A percentile compares a stretch with the other conserved stretches of the same genome.
Conservation (phyloP, 2,797 vertebrate species). For the Saxicola maurus region DNA sequence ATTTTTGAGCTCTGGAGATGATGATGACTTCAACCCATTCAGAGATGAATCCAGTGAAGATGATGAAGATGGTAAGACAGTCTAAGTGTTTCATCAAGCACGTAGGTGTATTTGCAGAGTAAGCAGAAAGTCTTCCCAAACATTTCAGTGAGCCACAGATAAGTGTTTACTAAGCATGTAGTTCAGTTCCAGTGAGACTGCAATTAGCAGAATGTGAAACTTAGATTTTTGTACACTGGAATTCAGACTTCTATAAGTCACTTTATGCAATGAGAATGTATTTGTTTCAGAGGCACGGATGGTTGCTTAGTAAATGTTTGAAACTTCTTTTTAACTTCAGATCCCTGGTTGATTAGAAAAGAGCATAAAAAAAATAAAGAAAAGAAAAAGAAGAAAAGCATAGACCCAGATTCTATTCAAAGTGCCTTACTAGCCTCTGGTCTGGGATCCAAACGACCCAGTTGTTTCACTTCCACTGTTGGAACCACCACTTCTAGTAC, state of each 20-base stretch:
- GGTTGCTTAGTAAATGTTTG: neutral
- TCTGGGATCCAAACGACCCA: conserved; percentile 89
- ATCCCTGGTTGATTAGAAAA: conserved; percentile 97
- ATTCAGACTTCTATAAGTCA: neutral
- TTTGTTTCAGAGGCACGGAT: neutral
- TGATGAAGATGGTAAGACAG: conserved; percentile 88
- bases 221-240: neutral
- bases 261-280: neutral
- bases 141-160: neutral
- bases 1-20: conserved; percentile 88
- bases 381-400: conserved; percentile 89
- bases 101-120: neutral
- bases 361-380: conserved; percentile 95
- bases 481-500: conserved; percentile 74
- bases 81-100: neutral
- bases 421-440: conserved; percentile 99
- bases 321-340: conserved; percentile 61
- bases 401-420: conserved; percentile 98
- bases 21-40: conserved; percentile 96
- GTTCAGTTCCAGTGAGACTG: neutral
- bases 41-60: conserved; percentile 94
- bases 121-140: neutral
- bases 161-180: neutral
- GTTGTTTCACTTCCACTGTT: conserved; percentile 82
- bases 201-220: neutral